Percentiles rank a stretch among this genome's conserved stretches.
These are phyloP conservation scores for Illadopsis cleaveri DNA, from an alignment of 2,113 vertebrate genomes.

Conservation along the genomic window DNA sequence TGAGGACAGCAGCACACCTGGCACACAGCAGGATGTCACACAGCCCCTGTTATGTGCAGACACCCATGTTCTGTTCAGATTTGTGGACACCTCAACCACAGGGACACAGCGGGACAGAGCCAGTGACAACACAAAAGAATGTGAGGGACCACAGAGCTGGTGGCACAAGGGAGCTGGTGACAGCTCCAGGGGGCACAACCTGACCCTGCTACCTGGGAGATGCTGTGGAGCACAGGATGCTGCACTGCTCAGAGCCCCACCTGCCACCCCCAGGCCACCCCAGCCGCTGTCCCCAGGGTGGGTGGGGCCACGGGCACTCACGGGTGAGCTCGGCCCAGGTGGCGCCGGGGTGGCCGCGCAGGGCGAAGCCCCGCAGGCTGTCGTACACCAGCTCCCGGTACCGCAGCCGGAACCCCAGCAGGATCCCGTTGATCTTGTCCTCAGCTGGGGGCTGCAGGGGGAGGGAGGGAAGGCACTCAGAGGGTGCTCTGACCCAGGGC, in stretches of 20 bases:
- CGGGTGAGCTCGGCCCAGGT: constrained; percentile 89
- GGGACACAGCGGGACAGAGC: background rate
- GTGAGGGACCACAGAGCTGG: background rate
- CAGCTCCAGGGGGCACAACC: background rate
- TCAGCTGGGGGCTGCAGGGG: constrained; percentile 82
- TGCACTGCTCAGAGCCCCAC: background rate
- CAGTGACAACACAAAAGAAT: fast-evolving
- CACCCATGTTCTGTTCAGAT: background rate
- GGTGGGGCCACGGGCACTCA: constrained; percentile 62
- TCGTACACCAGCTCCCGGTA: constrained; percentile 90
- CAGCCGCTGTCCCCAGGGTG: background rate
- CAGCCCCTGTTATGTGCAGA: background rate
- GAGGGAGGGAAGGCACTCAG: background rate
- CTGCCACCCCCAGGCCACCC: fast-evolving
- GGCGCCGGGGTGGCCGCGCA: constrained; percentile 71
- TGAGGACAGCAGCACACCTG: background rate
- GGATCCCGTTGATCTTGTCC: constrained; percentile 94
- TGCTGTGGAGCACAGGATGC: fast-evolving
- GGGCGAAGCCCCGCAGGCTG: constrained; percentile 79
- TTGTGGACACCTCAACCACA: fast-evolving
- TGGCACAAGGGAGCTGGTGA: background rate
- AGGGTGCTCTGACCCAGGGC: background rate
- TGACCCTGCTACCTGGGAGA: background rate
- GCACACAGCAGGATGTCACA: fast-evolving
- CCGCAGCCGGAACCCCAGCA: constrained; percentile 90